Evolutionary conservation across 2,888 invertebrate species (phyloP), one percentile per base, ranked within the genome.

Genomic region (Strigamia transsilvanica): DNA sequence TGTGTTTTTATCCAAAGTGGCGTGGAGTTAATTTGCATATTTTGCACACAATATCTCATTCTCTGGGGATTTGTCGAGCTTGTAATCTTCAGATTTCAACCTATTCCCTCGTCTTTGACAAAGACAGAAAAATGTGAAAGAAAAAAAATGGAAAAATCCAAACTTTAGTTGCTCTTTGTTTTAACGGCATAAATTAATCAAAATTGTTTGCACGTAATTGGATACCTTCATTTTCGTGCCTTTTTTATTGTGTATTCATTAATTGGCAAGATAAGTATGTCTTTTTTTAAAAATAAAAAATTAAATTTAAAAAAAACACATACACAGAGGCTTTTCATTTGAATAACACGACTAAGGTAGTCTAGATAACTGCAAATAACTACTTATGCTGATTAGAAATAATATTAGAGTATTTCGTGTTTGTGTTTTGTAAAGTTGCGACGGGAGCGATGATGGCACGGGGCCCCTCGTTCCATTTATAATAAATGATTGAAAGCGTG

Each of bases 31-130:
- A 66, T 66, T 66, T 66, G 61, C 61, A 66, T 66, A 66, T 66
- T 66, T 66, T 21, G 61, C 61, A 66, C 61, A 66, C 61, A 21
- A 66, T 66, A 66, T 66, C 61, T 66, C 61, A n/a, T 66, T 66
- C 61, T 66, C 61, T 21, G 21, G 61, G 61, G 61, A 66, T 66
- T 66, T 66, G 61, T 66, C 18, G 61, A 51, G 61, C 61, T 66
- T n/a, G 61, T 66, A 66, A 66, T 66, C 61, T 66, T 66, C 61
- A 66, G 61, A 66, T 66, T 66, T 66, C 61, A 66, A 23, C 61
- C 61, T n/a, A 66, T 66, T 66, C 61, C 61, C 61, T n/a, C n/a
- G 23, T 66, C 61, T 66, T 66, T 66, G 61, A 66, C 21, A 66
- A 66, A 66, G 46, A 66, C 21, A 66, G 61, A 66, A 23, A 66